These are phyloP conservation scores for Aproaerema taeniolella DNA, from an alignment of 2,888 invertebrate species.

Conservation along the genomic window DNA sequence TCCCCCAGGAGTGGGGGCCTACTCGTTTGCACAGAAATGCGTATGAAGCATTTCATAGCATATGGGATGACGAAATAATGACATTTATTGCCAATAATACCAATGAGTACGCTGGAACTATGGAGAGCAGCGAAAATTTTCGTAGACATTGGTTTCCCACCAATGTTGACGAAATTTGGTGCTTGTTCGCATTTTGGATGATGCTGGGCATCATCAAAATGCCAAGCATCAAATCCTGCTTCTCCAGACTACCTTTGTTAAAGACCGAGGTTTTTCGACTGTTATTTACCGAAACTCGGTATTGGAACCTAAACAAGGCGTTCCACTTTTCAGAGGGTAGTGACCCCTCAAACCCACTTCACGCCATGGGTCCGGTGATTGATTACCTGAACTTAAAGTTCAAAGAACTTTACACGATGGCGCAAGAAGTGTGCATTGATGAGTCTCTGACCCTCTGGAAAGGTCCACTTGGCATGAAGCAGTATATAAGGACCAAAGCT, in stretches of 20 bases:
- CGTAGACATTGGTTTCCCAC: too few species aligned
- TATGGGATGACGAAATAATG: conserved; percentile 14
- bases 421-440: conserved; percentile 19
- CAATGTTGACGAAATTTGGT: too few species aligned
- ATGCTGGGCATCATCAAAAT: too few species aligned
- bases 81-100: too few species aligned
- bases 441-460: conserved; percentile 20
- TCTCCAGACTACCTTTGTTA: too few species aligned
- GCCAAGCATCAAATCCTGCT: too few species aligned
- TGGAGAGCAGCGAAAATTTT: too few species aligned
- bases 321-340: conserved; percentile 9
- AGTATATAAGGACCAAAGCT: conserved; percentile 19
- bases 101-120: too few species aligned
- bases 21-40: background rate
- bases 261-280: too few species aligned
- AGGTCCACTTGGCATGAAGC: conserved; percentile 13
- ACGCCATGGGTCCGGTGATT: background rate
- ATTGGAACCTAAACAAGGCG: conserved; percentile 8
- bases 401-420: background rate
- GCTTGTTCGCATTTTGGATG: too few species aligned
- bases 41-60: conserved; percentile 16
- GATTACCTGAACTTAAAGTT: conserved; percentile 2
- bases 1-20: background rate
- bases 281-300: conserved; percentile 11
- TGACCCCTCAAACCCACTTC: background rate